Evolutionary conservation across 1,140 invertebrate genomes (phyloP).

Genomic region (Formica exsecta): DNA sequence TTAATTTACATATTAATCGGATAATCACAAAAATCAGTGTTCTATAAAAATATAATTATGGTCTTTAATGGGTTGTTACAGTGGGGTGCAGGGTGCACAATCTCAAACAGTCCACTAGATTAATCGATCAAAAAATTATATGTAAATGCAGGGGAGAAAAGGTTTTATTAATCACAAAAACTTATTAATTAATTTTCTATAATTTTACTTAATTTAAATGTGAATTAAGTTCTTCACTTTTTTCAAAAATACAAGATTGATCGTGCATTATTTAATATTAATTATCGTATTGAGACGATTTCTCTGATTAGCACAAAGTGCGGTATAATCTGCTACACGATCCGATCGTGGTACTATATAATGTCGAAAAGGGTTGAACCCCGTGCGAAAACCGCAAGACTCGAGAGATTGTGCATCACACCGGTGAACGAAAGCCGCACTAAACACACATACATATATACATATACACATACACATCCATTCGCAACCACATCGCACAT

Average conservation of each 20-base stretch:
- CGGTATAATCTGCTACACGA: too few species aligned
- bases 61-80: conserved; percentile 11
- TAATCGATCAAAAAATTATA: not conserved
- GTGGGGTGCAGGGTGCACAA: conserved; percentile 18
- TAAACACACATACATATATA: too few species aligned
- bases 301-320: too few species aligned
- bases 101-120: not conserved
- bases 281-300: too few species aligned
- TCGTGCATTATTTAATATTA: not conserved
- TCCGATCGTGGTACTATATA: too few species aligned
- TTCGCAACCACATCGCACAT: conserved; percentile 10
- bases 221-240: not conserved
- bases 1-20: not conserved
- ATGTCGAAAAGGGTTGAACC: not conserved
- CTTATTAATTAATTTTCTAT: too few species aligned
- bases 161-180: not conserved
- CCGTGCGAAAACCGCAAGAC: conserved; percentile 12
- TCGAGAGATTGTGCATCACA: conserved; percentile 45
- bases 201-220: too few species aligned
- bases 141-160: not conserved
- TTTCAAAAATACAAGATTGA: not conserved
- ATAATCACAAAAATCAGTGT: not conserved
- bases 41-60: not conserved
- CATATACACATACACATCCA: not conserved
- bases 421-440: not conserved